phyloP scores from a whole-genome alignment of 2,113 vertebrate species.

The Lepidothrix coronata region DNA sequence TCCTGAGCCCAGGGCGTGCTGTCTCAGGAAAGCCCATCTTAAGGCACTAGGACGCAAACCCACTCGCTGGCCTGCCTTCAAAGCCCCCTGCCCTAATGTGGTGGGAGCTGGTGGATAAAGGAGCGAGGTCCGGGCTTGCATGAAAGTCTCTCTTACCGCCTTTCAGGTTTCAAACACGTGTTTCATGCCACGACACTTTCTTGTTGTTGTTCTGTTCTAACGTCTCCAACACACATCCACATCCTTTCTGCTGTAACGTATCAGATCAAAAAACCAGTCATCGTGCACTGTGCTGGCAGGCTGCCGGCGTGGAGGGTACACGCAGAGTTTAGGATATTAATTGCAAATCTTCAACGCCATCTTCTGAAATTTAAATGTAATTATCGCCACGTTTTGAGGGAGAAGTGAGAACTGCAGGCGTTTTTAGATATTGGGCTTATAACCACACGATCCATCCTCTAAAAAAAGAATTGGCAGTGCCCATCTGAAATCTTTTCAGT shows the following conservation, averaged over 20 bases:
- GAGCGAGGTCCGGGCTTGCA: background rate
- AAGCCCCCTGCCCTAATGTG: background rate
- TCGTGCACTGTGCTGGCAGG: background rate
- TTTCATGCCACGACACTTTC: background rate
- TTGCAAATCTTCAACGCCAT: slow-evolving; percentile 71
- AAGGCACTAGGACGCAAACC: background rate
- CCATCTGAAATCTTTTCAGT: background rate
- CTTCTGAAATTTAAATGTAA: slow-evolving; percentile 68
- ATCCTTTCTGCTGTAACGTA: slow-evolving; percentile 42
- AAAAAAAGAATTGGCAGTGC: background rate
- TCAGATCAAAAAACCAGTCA: slow-evolving; percentile 9
- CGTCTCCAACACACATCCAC: slow-evolving; percentile 5
- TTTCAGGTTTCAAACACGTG: slow-evolving; percentile 19
- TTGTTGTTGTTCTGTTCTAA: background rate
- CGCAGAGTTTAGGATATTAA: background rate
- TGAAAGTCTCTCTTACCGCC: background rate
- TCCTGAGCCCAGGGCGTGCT: background rate
- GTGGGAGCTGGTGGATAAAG: background rate
- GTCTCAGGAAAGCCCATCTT: background rate
- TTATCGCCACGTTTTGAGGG: slow-evolving; percentile 14
- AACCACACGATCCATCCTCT: background rate
- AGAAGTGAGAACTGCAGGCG: background rate
- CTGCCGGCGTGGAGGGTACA: background rate
- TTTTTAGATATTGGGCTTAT: background rate
- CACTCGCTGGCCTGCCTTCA: fast-evolving